Evolutionary conservation across 2,888 invertebrate genomes (phyloP).

Genomic region (Nomada fabriciana): DNA sequence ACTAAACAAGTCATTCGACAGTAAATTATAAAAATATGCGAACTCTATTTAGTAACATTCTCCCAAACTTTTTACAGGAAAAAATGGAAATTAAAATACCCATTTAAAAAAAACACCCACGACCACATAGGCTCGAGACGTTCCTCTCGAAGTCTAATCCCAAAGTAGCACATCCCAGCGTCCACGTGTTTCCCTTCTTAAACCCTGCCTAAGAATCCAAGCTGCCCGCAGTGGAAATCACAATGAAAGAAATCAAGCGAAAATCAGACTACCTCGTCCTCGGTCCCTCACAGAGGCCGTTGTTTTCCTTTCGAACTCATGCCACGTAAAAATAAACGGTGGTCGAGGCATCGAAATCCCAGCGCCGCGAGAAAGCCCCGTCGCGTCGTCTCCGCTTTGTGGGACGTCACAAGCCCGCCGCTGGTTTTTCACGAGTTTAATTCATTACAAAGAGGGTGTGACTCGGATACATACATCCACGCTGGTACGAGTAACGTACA

Average conservation of each 20-base stretch:
- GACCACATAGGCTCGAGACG: too few relatives aligned
- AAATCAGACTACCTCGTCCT: neutral
- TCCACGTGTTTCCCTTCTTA: too few relatives aligned
- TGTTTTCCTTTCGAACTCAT: constrained; percentile 18
- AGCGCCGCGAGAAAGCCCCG: constrained; percentile 30
- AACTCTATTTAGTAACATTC: too few relatives aligned
- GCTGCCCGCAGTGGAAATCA: constrained; percentile 1
- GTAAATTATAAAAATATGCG: too few relatives aligned
- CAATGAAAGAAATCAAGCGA: constrained; percentile 4
- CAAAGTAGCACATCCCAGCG: too few relatives aligned
- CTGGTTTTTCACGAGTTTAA: constrained; percentile 65
- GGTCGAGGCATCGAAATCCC: constrained; percentile 41
- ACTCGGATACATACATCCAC: constrained; percentile 48
- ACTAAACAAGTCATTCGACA: too few relatives aligned
- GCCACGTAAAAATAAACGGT: constrained; percentile 35
- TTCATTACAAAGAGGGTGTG: constrained; percentile 69
- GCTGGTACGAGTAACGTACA: constrained; percentile 40
- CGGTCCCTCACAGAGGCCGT: neutral
- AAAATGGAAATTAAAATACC: too few relatives aligned
- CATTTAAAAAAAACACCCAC: too few relatives aligned
- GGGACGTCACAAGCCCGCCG: constrained; percentile 43
- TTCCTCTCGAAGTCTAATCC: too few relatives aligned
- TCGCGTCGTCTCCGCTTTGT: constrained; percentile 47
- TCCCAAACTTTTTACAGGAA: too few relatives aligned
- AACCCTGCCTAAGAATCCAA: neutral